These are phyloP conservation scores for Dysidea cf. avara DNA, from an alignment of 37 sponge, comb jelly and placozoan genomes.

Conservation along the genomic window DNA sequence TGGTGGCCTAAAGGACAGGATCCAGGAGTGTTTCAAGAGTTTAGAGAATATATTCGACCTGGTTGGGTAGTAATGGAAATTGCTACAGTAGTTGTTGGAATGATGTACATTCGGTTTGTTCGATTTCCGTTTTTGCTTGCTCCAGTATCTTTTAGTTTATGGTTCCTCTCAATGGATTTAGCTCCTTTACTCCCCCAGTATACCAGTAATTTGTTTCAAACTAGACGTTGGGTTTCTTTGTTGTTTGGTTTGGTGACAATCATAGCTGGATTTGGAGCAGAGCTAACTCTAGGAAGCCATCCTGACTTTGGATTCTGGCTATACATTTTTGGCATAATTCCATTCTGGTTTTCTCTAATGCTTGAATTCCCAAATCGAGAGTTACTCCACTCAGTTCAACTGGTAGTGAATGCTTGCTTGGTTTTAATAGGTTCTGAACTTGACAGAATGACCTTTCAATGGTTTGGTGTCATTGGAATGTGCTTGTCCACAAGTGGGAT, in stretches of 20 bases:
- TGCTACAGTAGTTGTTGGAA: slow-evolving; percentile 25
- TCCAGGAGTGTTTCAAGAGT: slow-evolving; percentile 42
- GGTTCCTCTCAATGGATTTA: slow-evolving; percentile 60
- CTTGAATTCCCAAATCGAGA: slow-evolving; percentile 6
- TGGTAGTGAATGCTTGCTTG: slow-evolving; percentile 28
- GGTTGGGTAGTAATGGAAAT: no score
- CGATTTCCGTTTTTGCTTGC: slow-evolving; percentile 44
- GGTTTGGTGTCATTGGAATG: slow-evolving; percentile 36
- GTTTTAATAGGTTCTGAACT: slow-evolving; percentile 32
- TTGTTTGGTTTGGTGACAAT: slow-evolving; percentile 34
- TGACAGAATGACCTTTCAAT: slow-evolving; percentile 33
- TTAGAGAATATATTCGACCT: slow-evolving; percentile 19
- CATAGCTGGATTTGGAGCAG: slow-evolving; percentile 12
- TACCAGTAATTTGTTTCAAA: no score
- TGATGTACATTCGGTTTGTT: slow-evolving; percentile 14
- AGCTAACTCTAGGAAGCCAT: no score
- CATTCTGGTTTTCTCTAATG: slow-evolving; percentile 33
- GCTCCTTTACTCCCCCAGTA: slow-evolving; percentile 27
- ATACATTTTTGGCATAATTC: slow-evolving; percentile 38
- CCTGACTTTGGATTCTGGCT: slow-evolving; percentile 50
- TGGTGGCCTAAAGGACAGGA: no score
- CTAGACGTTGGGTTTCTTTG: no score
- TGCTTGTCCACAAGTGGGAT: no score
- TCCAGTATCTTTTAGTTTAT: slow-evolving; percentile 35
- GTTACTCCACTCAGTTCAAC: slow-evolving; percentile 6